Evolutionary conservation across 2,888 invertebrate genomes (phyloP).

Genomic region (Drosophila demipolita): DNA sequence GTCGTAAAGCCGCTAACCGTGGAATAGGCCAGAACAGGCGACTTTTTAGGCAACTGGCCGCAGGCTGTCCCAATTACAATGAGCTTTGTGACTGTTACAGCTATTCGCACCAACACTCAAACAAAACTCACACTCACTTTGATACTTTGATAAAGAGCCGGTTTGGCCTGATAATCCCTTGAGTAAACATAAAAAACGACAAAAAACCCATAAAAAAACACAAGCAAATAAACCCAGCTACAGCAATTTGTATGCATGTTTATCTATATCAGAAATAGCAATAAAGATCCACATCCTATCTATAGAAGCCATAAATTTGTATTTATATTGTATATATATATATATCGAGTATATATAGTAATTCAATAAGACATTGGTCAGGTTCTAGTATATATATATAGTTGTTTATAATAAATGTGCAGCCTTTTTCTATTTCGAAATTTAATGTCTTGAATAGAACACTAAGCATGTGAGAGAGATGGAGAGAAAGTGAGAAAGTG

Average conservation of each 20-base stretch:
- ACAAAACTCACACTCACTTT: not conserved
- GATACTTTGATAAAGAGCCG: not conserved
- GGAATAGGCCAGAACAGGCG: not conserved
- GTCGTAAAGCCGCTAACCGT: not conserved
- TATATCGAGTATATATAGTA: not conserved
- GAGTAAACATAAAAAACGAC: slow-evolving; percentile 41
- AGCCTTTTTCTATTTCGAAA: not conserved
- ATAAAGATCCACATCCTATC: not conserved
- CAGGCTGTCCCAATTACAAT: slow-evolving; percentile 28
- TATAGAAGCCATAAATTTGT: not conserved
- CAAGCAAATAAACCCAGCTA: not conserved
- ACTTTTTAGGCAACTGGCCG: slow-evolving; percentile 12
- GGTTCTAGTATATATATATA: too few relatives aligned
- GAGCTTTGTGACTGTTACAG: slow-evolving; percentile 31
- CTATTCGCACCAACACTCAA: not conserved
- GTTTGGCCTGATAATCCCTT: slow-evolving; percentile 42
- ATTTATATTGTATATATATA: not conserved
- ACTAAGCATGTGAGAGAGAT: not conserved
- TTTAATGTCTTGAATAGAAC: not conserved
- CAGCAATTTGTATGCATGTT: too few relatives aligned
- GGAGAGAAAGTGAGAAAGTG: not conserved
- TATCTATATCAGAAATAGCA: slow-evolving; percentile 3
- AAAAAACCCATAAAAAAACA: not conserved
- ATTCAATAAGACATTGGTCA: slow-evolving; percentile 13
- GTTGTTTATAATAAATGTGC: slow-evolving; percentile 1